Conservation (phyloP, 1,140 invertebrate species). For the Panulirus ornatus region DNA sequence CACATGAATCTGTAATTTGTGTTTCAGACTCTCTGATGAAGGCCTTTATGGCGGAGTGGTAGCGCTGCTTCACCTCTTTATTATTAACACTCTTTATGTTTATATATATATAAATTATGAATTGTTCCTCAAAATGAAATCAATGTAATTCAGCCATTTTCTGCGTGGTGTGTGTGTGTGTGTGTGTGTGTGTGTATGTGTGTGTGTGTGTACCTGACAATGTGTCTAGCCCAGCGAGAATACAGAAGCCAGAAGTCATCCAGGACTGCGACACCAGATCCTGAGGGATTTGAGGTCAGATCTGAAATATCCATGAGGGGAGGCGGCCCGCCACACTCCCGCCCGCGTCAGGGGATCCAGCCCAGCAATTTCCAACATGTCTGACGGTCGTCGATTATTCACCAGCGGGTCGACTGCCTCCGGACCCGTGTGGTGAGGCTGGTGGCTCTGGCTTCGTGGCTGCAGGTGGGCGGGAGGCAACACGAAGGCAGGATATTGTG, state of each 20-base stretch:
- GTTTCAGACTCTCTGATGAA: neutral
- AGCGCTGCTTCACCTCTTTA: too few species aligned
- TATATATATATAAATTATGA: too few species aligned
- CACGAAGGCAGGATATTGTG: too few species aligned
- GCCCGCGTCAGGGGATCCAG: slow-evolving; percentile 35
- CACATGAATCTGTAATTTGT: neutral
- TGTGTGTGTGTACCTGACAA: slow-evolving; percentile 4
- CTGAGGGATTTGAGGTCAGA: slow-evolving; percentile 48
- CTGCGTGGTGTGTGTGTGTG: too few species aligned
- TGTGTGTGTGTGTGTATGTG: too few species aligned
- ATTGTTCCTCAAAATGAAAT: too few species aligned
- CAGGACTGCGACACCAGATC: slow-evolving; percentile 18
- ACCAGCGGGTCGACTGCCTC: slow-evolving; percentile 37
- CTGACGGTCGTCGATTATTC: slow-evolving; percentile 53
- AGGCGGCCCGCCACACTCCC: neutral
- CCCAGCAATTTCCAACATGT: slow-evolving; percentile 47
- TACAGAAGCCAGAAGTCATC: slow-evolving; percentile 30
- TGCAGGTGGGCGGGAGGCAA: too few species aligned
- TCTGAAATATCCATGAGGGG: slow-evolving; percentile 55
- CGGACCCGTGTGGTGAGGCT: neutral
- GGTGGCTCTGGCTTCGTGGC: neutral
- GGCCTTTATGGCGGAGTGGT: too few species aligned
- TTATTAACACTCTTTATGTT: too few species aligned
- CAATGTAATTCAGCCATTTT: too few species aligned
- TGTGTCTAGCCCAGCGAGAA: slow-evolving; percentile 37